These are phyloP conservation scores for Empis livida DNA, from an alignment of 2,888 invertebrate species.

Conservation along the genomic window DNA sequence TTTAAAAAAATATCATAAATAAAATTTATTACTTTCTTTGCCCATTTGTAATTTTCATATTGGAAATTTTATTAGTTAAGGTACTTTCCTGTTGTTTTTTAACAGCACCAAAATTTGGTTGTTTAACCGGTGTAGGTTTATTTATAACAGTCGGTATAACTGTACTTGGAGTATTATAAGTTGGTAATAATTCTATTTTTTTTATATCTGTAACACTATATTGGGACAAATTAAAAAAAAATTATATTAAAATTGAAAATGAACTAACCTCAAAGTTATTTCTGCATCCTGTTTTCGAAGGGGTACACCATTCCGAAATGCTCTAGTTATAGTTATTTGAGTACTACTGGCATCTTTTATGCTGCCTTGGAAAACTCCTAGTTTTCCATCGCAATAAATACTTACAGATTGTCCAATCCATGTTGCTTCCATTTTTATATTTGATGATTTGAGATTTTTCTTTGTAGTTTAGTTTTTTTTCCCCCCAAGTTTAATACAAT, in stretches of 20 bases:
- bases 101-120: constrained; percentile 25
- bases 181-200: constrained; percentile 62
- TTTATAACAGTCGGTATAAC: constrained; percentile 31
- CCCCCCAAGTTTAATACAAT: too few relatives aligned
- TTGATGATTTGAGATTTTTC: too few relatives aligned
- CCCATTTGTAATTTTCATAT: constrained; percentile 27
- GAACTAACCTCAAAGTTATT: constrained; percentile 47
- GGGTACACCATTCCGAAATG: constrained; percentile 65
- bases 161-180: constrained; percentile 37
- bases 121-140: constrained; percentile 34
- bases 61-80: constrained; percentile 26
- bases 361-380: constrained; percentile 65
- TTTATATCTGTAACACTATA: constrained; percentile 58
- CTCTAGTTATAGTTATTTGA: constrained; percentile 61
- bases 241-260: constrained; percentile 1
- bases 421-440: too few relatives aligned
- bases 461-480: too few relatives aligned
- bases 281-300: constrained; percentile 41
- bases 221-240: neutral
- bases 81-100: constrained; percentile 13
- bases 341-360: constrained; percentile 60
- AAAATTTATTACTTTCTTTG: constrained; percentile 15
- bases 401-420: constrained; percentile 62
- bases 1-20: neutral
- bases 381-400: constrained; percentile 61